These are phyloP conservation scores for Charanyca ferruginea DNA, from an alignment of 2,888 invertebrate species.

Conservation along the genomic window DNA sequence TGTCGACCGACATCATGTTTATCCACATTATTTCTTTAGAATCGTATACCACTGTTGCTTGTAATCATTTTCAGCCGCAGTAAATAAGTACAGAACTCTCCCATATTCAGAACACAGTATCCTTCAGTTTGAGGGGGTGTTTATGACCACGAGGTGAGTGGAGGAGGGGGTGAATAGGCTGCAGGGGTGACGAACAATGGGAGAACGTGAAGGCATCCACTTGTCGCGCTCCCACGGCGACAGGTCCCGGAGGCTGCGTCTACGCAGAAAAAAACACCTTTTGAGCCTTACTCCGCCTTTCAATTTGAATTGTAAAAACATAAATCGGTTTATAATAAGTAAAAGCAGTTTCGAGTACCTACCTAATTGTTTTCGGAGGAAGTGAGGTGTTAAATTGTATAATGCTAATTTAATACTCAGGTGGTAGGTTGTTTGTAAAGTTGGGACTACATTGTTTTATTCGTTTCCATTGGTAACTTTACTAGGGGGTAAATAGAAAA, in stretches of 20 bases:
- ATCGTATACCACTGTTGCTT: too few species aligned
- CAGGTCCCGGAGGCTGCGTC: constrained; percentile 80
- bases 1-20: too few species aligned
- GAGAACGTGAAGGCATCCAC: constrained; percentile 90
- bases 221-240: constrained; percentile 86
- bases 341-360: constrained; percentile 10
- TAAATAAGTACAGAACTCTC: background rate
- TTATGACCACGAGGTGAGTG: constrained; percentile 42
- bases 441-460: constrained; percentile 12
- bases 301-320: constrained; percentile 58
- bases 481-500: too few species aligned
- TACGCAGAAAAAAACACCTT: constrained; percentile 68
- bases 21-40: too few species aligned
- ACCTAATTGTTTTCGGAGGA: constrained; percentile 23
- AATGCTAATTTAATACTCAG: constrained; percentile 20
- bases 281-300: constrained; percentile 50
- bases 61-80: background rate
- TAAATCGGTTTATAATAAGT: constrained; percentile 43
- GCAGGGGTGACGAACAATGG: constrained; percentile 81
- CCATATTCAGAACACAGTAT: background rate
- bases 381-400: constrained; percentile 20
- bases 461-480: background rate
- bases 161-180: constrained; percentile 58
- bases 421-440: background rate
- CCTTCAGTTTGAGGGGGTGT: constrained; percentile 53